phyloP scores from a whole-genome alignment of 2,888 invertebrate species.

The Dolomedes plantarius region DNA sequence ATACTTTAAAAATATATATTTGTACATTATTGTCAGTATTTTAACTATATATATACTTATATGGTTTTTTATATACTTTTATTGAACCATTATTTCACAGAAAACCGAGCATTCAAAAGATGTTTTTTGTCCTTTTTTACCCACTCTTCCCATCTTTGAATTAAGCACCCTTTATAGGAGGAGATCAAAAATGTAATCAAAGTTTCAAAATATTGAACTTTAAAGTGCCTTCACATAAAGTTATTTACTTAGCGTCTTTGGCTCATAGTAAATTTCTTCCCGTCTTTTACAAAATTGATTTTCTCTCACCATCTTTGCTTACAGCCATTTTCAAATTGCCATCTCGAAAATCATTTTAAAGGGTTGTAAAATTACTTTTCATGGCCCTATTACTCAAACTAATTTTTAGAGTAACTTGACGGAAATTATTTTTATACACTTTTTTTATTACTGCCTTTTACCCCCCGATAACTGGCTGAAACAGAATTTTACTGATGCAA shows the following conservation, averaged over 20 bases:
- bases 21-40: too few relatives aligned
- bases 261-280: not conserved
- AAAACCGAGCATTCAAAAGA: too few relatives aligned
- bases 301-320: not conserved
- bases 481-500: too few relatives aligned
- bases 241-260: not conserved
- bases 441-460: too few relatives aligned
- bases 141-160: too few relatives aligned
- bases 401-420: not conserved
- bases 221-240: not conserved
- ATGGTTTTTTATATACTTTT: too few relatives aligned
- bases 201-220: not conserved
- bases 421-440: not conserved
- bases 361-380: not conserved
- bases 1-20: too few relatives aligned
- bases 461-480: too few relatives aligned
- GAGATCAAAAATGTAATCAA: not conserved
- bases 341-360: slow-evolving; percentile 1
- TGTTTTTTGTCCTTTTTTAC: too few relatives aligned
- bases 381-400: not conserved
- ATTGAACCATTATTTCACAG: too few relatives aligned
- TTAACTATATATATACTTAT: too few relatives aligned
- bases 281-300: slow-evolving; percentile 1
- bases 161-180: not conserved
- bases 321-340: not conserved